Conservation (phyloP, 1,140 invertebrate genomes). For the Onthophagus taurus region DNA sequence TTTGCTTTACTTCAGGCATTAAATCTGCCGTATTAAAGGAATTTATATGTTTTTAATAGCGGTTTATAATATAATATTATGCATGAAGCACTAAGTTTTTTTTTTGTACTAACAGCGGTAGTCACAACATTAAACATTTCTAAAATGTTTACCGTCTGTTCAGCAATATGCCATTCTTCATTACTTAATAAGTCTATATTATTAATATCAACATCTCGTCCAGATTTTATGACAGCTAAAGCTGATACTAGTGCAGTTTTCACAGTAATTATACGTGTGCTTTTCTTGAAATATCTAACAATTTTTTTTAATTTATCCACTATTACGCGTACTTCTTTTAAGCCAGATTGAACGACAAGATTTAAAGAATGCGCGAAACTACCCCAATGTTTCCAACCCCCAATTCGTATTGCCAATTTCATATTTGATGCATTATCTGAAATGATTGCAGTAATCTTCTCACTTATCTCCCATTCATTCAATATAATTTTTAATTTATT, state of each 20-base stretch:
- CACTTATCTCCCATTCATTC: slow-evolving; percentile 16
- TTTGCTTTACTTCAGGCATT: slow-evolving; percentile 14
- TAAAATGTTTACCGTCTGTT: slow-evolving; percentile 6
- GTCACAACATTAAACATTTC: slow-evolving; percentile 31
- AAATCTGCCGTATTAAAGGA: slow-evolving; percentile 11
- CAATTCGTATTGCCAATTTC: slow-evolving; percentile 14
- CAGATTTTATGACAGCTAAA: slow-evolving; percentile 18
- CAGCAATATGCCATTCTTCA: slow-evolving; percentile 14
- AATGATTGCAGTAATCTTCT: slow-evolving; percentile 18
- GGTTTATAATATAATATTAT: slow-evolving; percentile 18
- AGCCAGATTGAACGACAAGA: background rate
- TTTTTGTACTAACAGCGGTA: slow-evolving; percentile 26
- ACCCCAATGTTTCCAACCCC: background rate
- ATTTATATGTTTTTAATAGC: slow-evolving; percentile 15
- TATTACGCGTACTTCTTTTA: slow-evolving; percentile 6
- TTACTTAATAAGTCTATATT: slow-evolving; percentile 2
- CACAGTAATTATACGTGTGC: slow-evolving; percentile 19
- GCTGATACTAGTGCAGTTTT: slow-evolving; percentile 26
- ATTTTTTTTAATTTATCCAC: background rate
- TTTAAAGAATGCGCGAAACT: slow-evolving; percentile 11
- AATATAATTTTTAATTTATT: slow-evolving; percentile 21
- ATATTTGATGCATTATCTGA: slow-evolving; percentile 24
- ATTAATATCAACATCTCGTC: background rate
- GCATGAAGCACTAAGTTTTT: slow-evolving; percentile 23
- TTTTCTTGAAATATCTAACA: slow-evolving; percentile 6